A percentile compares a stretch with the other conserved stretches of the same genome.
Conservation (phyloP, 2,797 vertebrate genomes). For the Chaunax sp. region DNA sequence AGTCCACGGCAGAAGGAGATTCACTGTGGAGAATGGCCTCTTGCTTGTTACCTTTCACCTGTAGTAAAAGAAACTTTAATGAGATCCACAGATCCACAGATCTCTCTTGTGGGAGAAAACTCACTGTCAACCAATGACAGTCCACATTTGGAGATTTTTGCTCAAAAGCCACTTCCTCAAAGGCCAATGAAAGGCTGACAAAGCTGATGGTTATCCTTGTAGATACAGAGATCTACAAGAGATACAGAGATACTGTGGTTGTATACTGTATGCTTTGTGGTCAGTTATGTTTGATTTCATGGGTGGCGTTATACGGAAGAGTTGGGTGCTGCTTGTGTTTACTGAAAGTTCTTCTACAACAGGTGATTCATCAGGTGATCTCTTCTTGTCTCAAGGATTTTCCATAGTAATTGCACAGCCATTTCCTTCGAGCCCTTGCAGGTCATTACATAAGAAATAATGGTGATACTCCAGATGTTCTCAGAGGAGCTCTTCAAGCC, state of each 20-base stretch:
- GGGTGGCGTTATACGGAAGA: neutral
- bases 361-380: neutral
- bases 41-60: conserved; percentile 14
- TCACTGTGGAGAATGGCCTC: neutral
- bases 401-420: neutral
- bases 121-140: neutral
- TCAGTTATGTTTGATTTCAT: conserved; percentile 7
- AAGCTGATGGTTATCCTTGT: neutral
- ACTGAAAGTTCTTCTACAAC: conserved; percentile 3
- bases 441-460: conserved; percentile 17
- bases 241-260: neutral
- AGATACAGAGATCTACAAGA: neutral
- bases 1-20: no score
- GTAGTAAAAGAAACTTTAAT: neutral
- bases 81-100: neutral
- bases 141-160: neutral
- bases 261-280: neutral
- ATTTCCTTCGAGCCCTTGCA: conserved; percentile 1
- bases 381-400: neutral
- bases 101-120: conserved; percentile 1
- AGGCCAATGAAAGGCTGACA: neutral
- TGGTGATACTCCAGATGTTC: no score
- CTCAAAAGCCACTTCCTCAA: neutral
- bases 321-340: neutral
- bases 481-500: no score